Conservation (phyloP, 2,797 vertebrate species). For the Coendou prehensilis region DNA sequence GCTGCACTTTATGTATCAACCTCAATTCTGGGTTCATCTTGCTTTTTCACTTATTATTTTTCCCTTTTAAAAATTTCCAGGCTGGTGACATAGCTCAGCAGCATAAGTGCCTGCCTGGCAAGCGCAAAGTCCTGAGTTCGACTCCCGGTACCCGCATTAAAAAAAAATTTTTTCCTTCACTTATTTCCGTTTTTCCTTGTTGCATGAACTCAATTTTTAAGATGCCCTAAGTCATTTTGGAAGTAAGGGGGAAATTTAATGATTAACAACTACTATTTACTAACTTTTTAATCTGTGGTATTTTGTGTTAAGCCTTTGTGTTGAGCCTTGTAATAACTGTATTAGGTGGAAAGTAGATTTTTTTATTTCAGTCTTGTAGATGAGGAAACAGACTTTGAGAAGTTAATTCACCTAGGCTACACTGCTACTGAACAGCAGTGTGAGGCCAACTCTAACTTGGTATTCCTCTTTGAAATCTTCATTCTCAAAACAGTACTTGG, state of each 20-base stretch:
- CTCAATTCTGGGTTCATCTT: background rate
- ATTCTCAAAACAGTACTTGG: conserved; percentile 14
- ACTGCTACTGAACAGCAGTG: background rate
- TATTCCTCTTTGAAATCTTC: conserved; percentile 12
- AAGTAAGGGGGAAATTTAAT: conserved; percentile 54
- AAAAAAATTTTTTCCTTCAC: background rate
- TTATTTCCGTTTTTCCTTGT: background rate
- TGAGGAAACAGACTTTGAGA: background rate
- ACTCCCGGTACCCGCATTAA: too few relatives aligned
- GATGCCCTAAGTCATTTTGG: background rate
- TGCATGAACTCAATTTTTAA: conserved; percentile 16
- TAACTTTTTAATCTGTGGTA: conserved; percentile 37
- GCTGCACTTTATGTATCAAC: background rate
- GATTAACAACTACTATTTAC: background rate
- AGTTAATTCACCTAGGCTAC: background rate
- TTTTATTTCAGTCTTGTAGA: background rate
- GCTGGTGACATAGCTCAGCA: too few relatives aligned
- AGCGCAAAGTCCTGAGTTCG: too few relatives aligned
- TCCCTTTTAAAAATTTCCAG: background rate
- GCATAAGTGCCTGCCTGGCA: too few relatives aligned
- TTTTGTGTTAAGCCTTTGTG: conserved; percentile 58
- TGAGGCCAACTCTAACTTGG: background rate
- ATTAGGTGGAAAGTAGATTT: background rate
- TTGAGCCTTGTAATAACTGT: background rate
- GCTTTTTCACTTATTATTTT: background rate